Evolutionary conservation across 2,888 invertebrate genomes (phyloP).

Genomic region (Drosophila differens): DNA sequence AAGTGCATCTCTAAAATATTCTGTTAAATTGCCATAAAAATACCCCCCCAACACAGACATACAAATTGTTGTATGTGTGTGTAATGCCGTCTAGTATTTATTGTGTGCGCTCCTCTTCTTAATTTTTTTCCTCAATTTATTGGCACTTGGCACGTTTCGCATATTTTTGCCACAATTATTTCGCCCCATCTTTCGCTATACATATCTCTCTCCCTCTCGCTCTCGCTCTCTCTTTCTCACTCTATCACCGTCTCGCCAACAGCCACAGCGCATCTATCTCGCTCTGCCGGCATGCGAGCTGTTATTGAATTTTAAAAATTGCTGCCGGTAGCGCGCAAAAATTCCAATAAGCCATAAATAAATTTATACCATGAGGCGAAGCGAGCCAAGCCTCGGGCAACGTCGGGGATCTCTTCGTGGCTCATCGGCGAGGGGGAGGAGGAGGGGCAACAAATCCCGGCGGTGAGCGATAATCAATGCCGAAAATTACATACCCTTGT

Average conservation of each 20-base stretch:
- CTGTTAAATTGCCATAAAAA: constrained; percentile 4
- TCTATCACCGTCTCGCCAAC: constrained; percentile 3
- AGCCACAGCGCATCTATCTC: constrained; percentile 35
- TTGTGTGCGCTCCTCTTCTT: constrained; percentile 23
- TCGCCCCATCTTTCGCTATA: constrained; percentile 31
- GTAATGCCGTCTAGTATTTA: constrained; percentile 29
- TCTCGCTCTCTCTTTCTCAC: constrained; percentile 4
- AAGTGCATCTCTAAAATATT: neutral
- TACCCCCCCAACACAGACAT: neutral
- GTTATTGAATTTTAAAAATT: constrained; percentile 78
- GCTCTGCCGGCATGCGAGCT: constrained; percentile 52
- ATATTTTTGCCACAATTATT: constrained; percentile 68
- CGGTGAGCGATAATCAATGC: constrained; percentile 41
- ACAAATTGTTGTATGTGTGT: neutral
- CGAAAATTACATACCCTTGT: constrained; percentile 47
- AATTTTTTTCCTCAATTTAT: constrained; percentile 36
- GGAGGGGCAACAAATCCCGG: constrained; percentile 48
- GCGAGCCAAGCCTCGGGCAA: constrained; percentile 78
- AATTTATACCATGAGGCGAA: constrained; percentile 78
- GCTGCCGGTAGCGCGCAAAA: constrained; percentile 79
- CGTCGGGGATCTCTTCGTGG: constrained; percentile 50
- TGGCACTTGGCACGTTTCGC: constrained; percentile 58
- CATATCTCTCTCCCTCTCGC: neutral
- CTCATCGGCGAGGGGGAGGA: constrained; percentile 31
- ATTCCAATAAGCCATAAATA: constrained; percentile 82